A percentile compares a stretch with the other conserved stretches of the same genome.
These are phyloP conservation scores for Lepidocyrtinus sp. DNA, from an alignment of 2,888 invertebrate species.

Conservation along the genomic window DNA sequence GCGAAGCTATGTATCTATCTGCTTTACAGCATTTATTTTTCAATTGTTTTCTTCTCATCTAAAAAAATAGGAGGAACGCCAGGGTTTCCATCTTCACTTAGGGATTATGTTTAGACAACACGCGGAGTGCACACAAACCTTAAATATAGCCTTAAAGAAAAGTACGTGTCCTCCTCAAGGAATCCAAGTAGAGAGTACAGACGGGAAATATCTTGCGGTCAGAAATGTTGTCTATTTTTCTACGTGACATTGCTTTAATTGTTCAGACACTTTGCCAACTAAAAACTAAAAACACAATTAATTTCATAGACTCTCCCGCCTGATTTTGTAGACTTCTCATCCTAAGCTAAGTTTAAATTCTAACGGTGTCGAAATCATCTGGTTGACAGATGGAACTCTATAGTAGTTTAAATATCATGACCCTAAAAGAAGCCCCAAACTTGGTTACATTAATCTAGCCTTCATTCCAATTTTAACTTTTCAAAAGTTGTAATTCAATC, in stretches of 20 bases:
- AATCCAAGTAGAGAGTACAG: not conserved
- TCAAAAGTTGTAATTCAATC: too few species aligned
- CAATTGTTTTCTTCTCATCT: too few species aligned
- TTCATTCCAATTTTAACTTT: too few species aligned
- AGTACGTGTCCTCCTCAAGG: constrained; percentile 38
- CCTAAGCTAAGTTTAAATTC: too few species aligned
- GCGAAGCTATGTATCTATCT: too few species aligned
- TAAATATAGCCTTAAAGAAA: constrained; percentile 16
- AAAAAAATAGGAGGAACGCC: too few species aligned
- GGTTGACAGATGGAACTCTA: not conserved
- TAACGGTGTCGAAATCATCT: not conserved
- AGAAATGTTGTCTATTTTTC: not conserved
- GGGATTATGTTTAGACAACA: too few species aligned
- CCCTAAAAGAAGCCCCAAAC: too few species aligned
- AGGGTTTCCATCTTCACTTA: too few species aligned
- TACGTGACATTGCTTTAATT: constrained; percentile 20
- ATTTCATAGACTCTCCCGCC: not conserved
- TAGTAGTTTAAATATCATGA: not conserved
- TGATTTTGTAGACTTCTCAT: not conserved
- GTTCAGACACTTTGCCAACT: constrained; percentile 18
- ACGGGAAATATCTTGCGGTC: not conserved
- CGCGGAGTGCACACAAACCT: not conserved
- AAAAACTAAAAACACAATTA: not conserved
- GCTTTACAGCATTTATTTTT: too few species aligned
- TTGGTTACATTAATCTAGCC: too few species aligned